Evolutionary conservation across 2,888 invertebrate species (phyloP).

Genomic region (Chrysolina haemoptera): DNA sequence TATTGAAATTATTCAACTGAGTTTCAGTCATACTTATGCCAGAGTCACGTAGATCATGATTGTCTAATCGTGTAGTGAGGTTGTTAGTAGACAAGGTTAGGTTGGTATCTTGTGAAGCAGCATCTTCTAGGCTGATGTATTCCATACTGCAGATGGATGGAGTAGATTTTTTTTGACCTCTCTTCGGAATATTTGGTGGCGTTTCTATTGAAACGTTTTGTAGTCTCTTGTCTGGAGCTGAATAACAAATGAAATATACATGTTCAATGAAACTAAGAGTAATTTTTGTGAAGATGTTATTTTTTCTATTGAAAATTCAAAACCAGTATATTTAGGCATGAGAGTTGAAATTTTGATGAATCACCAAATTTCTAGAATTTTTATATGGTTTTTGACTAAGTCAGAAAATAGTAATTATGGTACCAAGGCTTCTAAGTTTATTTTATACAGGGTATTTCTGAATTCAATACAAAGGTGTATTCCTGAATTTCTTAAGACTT

Average conservation of each 20-base stretch:
- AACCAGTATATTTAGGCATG: too few relatives aligned
- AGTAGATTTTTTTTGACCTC: conserved; percentile 69
- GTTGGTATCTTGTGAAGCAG: conserved; percentile 55
- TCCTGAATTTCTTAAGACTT: too few relatives aligned
- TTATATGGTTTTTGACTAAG: too few relatives aligned
- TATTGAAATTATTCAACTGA: conserved; percentile 68
- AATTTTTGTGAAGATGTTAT: too few relatives aligned
- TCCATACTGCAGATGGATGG: conserved; percentile 70
- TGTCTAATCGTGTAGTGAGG: conserved; percentile 56
- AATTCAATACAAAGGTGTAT: too few relatives aligned
- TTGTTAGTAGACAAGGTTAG: conserved; percentile 61
- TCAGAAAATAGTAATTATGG: too few relatives aligned
- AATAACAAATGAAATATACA: conserved; percentile 39
- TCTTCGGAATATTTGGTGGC: conserved; percentile 69
- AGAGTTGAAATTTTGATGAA: too few relatives aligned
- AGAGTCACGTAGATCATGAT: conserved; percentile 73
- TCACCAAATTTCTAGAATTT: too few relatives aligned
- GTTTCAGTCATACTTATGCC: conserved; percentile 70
- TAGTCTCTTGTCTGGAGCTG: conserved; percentile 74
- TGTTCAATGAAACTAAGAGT: too few relatives aligned
- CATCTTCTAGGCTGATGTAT: conserved; percentile 71
- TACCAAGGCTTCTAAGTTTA: too few relatives aligned
- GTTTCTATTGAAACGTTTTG: conserved; percentile 66
- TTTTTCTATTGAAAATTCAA: too few relatives aligned
- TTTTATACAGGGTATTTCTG: too few relatives aligned